Conservation (phyloP, 2,797 vertebrate species). For the Neosilurus mollespiculum region DNA sequence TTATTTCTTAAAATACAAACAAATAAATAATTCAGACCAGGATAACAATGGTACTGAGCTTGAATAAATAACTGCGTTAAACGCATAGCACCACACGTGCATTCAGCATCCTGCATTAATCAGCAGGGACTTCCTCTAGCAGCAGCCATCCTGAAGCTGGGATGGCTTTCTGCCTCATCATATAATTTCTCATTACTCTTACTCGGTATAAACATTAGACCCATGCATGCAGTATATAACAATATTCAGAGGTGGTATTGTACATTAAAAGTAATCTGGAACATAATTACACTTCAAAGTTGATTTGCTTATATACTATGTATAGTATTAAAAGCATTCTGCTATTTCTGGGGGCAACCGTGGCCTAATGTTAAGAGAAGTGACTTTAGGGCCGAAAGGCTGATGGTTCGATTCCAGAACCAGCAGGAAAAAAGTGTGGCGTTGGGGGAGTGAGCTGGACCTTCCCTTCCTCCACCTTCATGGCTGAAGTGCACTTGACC, state of each 20-base stretch:
- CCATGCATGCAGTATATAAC: neutral
- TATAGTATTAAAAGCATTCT: no score
- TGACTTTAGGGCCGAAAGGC: no score
- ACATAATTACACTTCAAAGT: neutral
- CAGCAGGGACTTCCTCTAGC: neutral
- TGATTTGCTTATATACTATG: neutral
- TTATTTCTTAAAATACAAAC: neutral
- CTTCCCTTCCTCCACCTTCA: no score
- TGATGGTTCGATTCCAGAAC: no score
- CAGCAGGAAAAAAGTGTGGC: no score
- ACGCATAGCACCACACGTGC: neutral
- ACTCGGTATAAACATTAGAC: neutral
- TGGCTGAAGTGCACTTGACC: no score
- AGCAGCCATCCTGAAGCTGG: neutral
- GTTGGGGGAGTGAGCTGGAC: no score
- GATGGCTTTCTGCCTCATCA: conserved; percentile 6
- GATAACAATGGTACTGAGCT: neutral
- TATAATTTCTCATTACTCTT: conserved; percentile 3
- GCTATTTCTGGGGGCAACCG: no score
- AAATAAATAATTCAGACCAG: neutral
- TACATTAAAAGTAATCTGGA: neutral
- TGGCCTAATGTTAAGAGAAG: no score
- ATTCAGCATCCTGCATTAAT: conserved; percentile 2
- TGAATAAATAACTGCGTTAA: neutral
- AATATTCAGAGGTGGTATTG: neutral